Evolutionary conservation across 2,888 invertebrate species (phyloP).

Genomic region (Tenthredo mesomela): DNA sequence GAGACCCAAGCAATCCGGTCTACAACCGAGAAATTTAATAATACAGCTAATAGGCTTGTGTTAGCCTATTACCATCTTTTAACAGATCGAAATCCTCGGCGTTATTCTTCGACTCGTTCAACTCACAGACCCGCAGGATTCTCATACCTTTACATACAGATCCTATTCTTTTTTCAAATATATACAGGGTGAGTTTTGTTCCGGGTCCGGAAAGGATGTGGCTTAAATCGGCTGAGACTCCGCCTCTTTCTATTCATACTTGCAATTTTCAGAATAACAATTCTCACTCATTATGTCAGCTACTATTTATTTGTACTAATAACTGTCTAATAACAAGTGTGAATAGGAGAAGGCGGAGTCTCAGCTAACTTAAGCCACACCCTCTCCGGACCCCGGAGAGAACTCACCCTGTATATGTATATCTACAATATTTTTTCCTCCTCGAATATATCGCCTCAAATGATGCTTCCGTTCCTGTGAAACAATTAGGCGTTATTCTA

Average conservation of each 20-base stretch:
- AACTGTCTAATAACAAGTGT: too few species aligned
- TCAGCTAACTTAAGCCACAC: too few species aligned
- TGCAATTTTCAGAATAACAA: too few species aligned
- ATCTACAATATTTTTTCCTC: background rate
- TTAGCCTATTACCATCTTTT: conserved; percentile 70
- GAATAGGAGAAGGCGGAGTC: too few species aligned
- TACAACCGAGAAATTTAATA: conserved; percentile 77
- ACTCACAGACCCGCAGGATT: background rate
- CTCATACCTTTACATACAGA: background rate
- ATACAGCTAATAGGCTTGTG: conserved; percentile 76
- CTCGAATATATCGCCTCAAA: background rate
- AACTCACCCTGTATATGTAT: background rate
- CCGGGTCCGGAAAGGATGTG: too few species aligned
- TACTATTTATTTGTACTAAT: too few species aligned
- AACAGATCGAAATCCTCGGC: conserved; percentile 41
- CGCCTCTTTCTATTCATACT: too few species aligned
- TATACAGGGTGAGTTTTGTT: background rate
- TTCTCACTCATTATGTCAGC: too few species aligned
- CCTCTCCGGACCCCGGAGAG: too few species aligned
- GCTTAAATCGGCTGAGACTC: too few species aligned
- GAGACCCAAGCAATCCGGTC: conserved; percentile 55
- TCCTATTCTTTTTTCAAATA: background rate
- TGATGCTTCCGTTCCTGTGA: background rate
- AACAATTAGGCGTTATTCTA: background rate
- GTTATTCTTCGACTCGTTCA: background rate